These are phyloP conservation scores for Patagioenas fasciata DNA, from an alignment of 2,113 vertebrate species.

Conservation along the genomic window DNA sequence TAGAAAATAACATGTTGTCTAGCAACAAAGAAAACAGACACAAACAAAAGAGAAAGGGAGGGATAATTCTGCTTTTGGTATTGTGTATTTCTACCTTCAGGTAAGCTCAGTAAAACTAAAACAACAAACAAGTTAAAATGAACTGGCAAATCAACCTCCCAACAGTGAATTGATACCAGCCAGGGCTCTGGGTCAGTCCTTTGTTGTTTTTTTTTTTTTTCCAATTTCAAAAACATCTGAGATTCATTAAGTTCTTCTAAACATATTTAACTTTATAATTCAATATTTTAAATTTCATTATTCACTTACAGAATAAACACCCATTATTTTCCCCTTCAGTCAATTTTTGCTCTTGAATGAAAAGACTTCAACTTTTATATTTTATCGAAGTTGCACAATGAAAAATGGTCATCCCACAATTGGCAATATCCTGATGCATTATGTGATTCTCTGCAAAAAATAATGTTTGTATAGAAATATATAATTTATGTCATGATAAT, in stretches of 20 bases:
- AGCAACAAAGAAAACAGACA: constrained; percentile 59
- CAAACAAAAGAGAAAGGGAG: constrained; percentile 62
- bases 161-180: constrained; percentile 1
- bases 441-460: not conserved
- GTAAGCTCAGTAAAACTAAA: constrained; percentile 60
- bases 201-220: not conserved
- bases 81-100: not conserved
- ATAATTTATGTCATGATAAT: not conserved
- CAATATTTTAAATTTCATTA: not conserved
- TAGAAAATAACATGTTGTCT: constrained; percentile 54
- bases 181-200: not conserved
- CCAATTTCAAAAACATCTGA: not conserved
- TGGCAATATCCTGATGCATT: not conserved
- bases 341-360: not conserved
- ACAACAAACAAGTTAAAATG: constrained; percentile 48
- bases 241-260: not conserved
- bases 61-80: constrained; percentile 43
- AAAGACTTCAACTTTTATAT: not conserved
- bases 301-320: not conserved
- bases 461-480: not conserved
- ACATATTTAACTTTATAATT: not conserved
- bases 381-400: not conserved
- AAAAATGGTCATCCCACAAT: not conserved
- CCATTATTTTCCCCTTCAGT: not conserved
- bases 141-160: not conserved